Conservation (phyloP, 2,113 vertebrate genomes). For the Lepisosteus oculatus region DNA sequence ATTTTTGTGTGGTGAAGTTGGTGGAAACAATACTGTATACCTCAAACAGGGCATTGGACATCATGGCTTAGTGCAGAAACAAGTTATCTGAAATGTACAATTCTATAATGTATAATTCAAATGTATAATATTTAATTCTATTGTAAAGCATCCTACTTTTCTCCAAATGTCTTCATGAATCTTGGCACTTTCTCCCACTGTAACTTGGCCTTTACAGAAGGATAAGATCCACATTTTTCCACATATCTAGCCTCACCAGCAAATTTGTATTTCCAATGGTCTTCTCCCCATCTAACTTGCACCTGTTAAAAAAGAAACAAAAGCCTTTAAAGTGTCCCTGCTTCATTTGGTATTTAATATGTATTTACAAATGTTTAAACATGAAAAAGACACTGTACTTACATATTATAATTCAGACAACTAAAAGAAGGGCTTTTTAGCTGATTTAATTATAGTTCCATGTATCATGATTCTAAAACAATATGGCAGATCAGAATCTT, state of each 20-base stretch:
- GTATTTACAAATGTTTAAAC: background rate
- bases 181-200: slow-evolving; percentile 54
- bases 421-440: no score
- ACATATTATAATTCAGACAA: no score
- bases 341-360: background rate
- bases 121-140: no score
- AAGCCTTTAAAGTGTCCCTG: background rate
- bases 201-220: slow-evolving; percentile 41
- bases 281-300: slow-evolving; percentile 61
- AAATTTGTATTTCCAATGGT: slow-evolving; percentile 63
- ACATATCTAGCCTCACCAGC: slow-evolving; percentile 33
- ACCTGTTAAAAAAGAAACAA: slow-evolving; percentile 37
- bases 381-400: background rate
- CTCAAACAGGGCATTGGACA: no score
- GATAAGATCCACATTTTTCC: slow-evolving; percentile 33
- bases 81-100: no score
- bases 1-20: no score
- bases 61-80: no score
- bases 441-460: no score
- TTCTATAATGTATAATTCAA: no score
- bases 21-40: no score
- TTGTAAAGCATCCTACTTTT: slow-evolving; percentile 39
- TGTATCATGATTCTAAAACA: no score
- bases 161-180: slow-evolving; percentile 29
- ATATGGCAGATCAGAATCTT: no score